Base-by-base conservation (phyloP, 2,888 invertebrate genomes). In the Cheilosia scutellata region DNA sequence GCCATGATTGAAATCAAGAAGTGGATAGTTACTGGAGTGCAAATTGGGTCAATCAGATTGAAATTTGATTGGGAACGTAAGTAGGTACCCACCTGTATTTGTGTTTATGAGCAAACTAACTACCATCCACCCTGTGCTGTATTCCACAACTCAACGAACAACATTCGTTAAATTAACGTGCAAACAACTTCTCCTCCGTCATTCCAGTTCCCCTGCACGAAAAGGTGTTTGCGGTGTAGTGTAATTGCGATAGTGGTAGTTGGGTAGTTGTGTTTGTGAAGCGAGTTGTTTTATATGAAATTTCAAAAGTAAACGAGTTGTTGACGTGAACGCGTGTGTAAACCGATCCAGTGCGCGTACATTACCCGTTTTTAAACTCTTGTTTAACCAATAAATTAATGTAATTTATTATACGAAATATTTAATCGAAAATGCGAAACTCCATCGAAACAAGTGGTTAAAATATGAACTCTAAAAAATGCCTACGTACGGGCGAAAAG, bases 271-370 rank as follows among this genome's bases (percentile, higher is more conserved):
- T 75, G 70, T 84, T 63, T 33, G 65, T 44, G 60, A 58, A 37
- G 37, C 37, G 11, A 37, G 62, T 57, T 58, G 31, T 75, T 70
- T 70, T 74, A 72, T 63, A 74, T 57, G 42, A 74, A 74, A 70
- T 84, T 84, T 84, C 63, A 84, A 84, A 88, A 82, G 70, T 88
- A 89, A 89, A 89, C 89, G 88, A 89, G 89, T 89, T 88, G 87
- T 88, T 88, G 88, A 88, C 88, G 88, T 88, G 88, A 88, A 80
- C 86, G 88, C 88, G 88, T 87, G 79, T 86, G 83, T 88, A 75
- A 37, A 57, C 74, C 55, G 70, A 37, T 79, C 58, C 72, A 65
- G 76, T 71, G 76, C 75, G 82, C 58, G 79, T 76, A 74, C 65
- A 58, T 76, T 84, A 58, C 63, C 57, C 65, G 62, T 70, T 79